These are phyloP conservation scores for Andrena marginata DNA, from an alignment of 2,888 invertebrate species.

Conservation along the genomic window DNA sequence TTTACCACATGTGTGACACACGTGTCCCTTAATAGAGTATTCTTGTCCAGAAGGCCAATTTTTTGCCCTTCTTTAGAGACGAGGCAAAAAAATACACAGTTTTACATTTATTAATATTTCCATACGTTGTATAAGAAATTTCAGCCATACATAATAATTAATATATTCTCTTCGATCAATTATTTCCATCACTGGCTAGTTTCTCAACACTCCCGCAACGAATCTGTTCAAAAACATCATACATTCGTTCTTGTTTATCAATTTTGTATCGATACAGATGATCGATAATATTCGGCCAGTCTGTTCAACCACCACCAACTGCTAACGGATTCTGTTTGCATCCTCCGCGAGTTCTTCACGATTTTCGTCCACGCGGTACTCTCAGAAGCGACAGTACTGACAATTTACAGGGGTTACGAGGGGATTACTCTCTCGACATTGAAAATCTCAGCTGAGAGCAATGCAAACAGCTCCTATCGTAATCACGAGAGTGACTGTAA, in stretches of 20 bases:
- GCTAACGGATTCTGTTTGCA: slow-evolving; percentile 28
- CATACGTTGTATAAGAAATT: too few relatives aligned
- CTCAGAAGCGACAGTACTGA: neutral
- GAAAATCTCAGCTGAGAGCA: slow-evolving; percentile 42
- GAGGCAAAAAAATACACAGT: too few relatives aligned
- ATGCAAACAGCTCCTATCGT: slow-evolving; percentile 39
- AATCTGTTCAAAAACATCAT: too few relatives aligned
- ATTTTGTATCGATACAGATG: neutral
- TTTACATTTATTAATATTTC: too few relatives aligned
- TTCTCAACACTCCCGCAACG: too few relatives aligned
- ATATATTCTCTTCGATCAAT: too few relatives aligned
- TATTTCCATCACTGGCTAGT: too few relatives aligned
- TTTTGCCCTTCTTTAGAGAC: too few relatives aligned
- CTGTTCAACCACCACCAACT: neutral
- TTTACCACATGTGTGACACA: too few relatives aligned
- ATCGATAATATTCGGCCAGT: neutral
- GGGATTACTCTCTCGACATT: slow-evolving; percentile 42
- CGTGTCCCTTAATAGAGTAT: too few relatives aligned
- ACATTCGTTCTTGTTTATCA: neutral
- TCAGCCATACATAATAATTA: too few relatives aligned
- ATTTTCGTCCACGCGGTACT: neutral
- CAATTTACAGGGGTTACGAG: slow-evolving; percentile 13
- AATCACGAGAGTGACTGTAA: slow-evolving; percentile 48
- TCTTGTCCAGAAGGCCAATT: too few relatives aligned
- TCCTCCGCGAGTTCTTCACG: neutral